Conservation (phyloP, 35 echinoderm and acorn worm genomes). For the Diadema setosum region DNA sequence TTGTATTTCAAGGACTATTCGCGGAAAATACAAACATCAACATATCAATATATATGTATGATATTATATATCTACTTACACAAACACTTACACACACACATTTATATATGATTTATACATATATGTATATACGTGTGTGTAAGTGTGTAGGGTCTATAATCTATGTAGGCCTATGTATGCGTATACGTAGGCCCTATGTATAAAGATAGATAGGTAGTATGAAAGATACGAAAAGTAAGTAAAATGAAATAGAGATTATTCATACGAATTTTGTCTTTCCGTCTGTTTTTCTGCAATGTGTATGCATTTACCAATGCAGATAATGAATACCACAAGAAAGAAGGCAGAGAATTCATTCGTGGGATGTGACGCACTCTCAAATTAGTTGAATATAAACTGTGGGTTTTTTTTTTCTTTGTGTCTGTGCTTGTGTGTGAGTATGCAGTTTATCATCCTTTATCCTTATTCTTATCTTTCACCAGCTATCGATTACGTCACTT, state of each 20-base stretch:
- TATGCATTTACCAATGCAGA: no score
- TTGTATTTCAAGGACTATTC: no score
- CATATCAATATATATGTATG: neutral
- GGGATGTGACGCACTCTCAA: neutral
- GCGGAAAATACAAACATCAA: neutral
- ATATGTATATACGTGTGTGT: no score
- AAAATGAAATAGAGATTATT: neutral
- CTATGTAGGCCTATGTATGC: no score
- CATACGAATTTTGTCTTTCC: neutral
- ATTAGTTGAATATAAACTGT: no score
- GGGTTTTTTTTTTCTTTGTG: neutral
- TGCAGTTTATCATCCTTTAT: neutral
- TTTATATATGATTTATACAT: neutral
- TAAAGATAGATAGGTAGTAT: neutral
- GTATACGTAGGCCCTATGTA: no score
- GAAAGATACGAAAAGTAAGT: neutral
- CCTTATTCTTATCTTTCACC: neutral
- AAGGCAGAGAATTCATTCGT: neutral
- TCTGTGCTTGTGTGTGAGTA: no score
- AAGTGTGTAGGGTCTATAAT: no score
- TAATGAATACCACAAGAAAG: neutral
- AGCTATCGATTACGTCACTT: conserved; percentile 18
- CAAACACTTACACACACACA: neutral
- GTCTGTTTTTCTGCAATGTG: no score
- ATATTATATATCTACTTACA: neutral